Base-by-base conservation (phyloP, 2,888 invertebrate genomes). In the Drosophila villosipedis region DNA sequence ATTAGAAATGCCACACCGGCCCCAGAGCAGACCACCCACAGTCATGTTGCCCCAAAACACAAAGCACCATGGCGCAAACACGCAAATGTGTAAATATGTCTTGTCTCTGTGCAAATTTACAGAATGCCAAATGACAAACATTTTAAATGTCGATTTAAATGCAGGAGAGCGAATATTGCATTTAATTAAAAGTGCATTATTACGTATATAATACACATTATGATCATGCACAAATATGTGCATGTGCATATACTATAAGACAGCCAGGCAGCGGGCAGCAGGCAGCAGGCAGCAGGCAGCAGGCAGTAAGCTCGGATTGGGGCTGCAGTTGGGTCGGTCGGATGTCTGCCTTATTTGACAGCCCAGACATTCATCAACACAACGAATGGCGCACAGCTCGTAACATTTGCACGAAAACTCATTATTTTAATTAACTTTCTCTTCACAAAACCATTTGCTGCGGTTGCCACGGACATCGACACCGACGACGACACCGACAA, bases 401-500 rank as follows among this genome's bases (percentile, higher is more conserved):
- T 78, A 80, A 68, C 78, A 73, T 84, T 81, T 76, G 82, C 84
- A 82, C 79, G 82, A 86, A 91, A 91, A 91, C 88, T 91, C 88
- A 92, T 92, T 92, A 91, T 91, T 91, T 92, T 92, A 92, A 92
- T 92, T 92, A 92, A 92, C 92, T 92, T 92, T 92, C 91, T 89
- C 91, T 91, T 88, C 84, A 90, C 82, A 85, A 79, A 81, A 82
- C 75, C 82, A 81, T 80, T 74, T 78, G 75, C 78, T 81, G 78
- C 61, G 89, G 77, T 80, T 80, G 74, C 76, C 81, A 78, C 81
- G 72, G 75, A 81, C 74, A 81, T 79, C 81, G 77, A 84, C 81
- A 77, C 70, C 73, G 67, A 22, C 73, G 37, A 19, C 55, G n/a
- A 37, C 22, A 53, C 14, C 54, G 25, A 37, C 22, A 53, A 7